Evolutionary conservation across 2,888 invertebrate species (phyloP).

Genomic region (Eupithecia subfuscata): DNA sequence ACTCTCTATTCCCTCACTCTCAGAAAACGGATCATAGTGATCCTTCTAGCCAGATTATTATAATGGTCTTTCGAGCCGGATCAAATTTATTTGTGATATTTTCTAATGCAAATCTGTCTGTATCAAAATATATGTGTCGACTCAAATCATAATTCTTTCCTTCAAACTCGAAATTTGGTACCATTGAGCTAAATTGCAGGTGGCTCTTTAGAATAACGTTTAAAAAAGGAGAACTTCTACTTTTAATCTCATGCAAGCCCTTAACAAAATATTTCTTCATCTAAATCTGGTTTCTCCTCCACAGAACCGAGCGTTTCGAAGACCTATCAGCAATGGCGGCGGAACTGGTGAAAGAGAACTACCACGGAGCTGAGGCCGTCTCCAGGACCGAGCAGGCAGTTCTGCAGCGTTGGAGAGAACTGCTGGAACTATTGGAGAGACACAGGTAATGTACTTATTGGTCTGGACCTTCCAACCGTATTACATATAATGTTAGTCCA

Average conservation of each 20-base stretch:
- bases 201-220: too few relatives aligned
- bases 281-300: not conserved
- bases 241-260: too few relatives aligned
- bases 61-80: not conserved
- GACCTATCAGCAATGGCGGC: slow-evolving; percentile 97
- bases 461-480: not conserved
- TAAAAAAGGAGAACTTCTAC: too few relatives aligned
- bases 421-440: slow-evolving; percentile 92
- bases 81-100: too few relatives aligned
- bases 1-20: too few relatives aligned
- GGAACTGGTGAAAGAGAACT: slow-evolving; percentile 95
- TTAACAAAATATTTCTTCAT: too few relatives aligned
- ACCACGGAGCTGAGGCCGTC: slow-evolving; percentile 94
- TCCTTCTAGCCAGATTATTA: not conserved
- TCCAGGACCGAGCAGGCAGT: slow-evolving; percentile 89
- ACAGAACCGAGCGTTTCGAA: slow-evolving; percentile 94
- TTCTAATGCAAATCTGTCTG: too few relatives aligned
- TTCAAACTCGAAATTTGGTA: too few relatives aligned
- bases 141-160: too few relatives aligned
- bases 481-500: not conserved
- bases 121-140: too few relatives aligned
- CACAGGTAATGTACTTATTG: slow-evolving; percentile 76
- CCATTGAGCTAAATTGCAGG: too few relatives aligned
- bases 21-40: too few relatives aligned
- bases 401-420: slow-evolving; percentile 92